phyloP scores from a whole-genome alignment of 2,113 vertebrate genomes.

The Isichthys henryi region DNA sequence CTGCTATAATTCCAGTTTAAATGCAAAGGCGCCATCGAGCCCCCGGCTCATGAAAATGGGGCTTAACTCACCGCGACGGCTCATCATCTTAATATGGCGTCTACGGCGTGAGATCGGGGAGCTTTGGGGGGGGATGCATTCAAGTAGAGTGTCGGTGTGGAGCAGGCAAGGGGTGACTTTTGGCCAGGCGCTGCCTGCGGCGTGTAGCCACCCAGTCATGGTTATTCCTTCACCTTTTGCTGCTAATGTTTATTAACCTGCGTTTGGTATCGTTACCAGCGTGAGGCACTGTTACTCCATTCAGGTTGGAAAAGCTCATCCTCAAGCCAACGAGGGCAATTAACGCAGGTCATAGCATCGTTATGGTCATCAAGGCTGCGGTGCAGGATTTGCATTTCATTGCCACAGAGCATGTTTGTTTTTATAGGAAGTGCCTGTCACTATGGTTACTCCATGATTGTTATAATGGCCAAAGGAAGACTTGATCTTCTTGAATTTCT shows the following conservation, averaged over 20 bases:
- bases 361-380: neutral
- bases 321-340: neutral
- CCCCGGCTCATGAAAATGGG: neutral
- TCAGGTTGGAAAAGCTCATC: neutral
- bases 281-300: neutral
- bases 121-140: neutral
- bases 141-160: neutral
- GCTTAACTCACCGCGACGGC: neutral
- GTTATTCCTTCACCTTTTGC: neutral
- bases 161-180: neutral
- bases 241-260: neutral
- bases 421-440: neutral
- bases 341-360: neutral
- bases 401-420: neutral
- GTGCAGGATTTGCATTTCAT: neutral
- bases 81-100: slow-evolving; percentile 1
- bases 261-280: neutral
- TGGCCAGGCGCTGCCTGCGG: neutral
- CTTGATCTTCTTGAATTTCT: neutral
- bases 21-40: neutral
- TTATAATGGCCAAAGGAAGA: neutral
- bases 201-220: neutral
- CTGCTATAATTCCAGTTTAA: slow-evolving; percentile 6
- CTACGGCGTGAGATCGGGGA: neutral
- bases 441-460: neutral